Evolutionary conservation across 2,888 invertebrate genomes (phyloP), one percentile per base, ranked within the genome.

Genomic region (Trachelus stipa): DNA sequence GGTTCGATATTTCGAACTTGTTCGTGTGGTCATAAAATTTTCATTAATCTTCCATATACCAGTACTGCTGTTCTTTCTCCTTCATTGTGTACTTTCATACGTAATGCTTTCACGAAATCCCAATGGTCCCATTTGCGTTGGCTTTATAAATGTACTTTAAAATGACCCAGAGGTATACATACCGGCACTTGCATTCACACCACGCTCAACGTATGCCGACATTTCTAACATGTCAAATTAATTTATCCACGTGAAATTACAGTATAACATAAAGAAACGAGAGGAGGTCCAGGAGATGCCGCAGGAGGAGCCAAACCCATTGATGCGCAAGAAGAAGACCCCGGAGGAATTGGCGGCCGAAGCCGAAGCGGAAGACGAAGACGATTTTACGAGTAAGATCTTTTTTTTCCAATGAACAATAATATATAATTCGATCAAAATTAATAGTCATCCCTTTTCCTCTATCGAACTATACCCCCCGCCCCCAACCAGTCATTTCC

Each of bases 251-350:
- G 80, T 86, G 83, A 84, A 76, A 90, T 92, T 95, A 56, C 94
- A 99, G 98, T 99, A 99, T 93, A 99, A 99, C 93, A 98, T 99
- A 93, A 98, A 97, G 92, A 99, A 99, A 94, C 98, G 97, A 92
- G 98, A 98, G 91, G 98, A 98, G 92, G 94, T 97, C 87, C 96
- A 97, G 88, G 96, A 96, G 89, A 95, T 95, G 89, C 96, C 95
- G 83, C 95, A 95, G 88, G 97, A 97, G 92, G 97, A 97, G 85
- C 97, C 97, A 88, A 98, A 98, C 92, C 97, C 98, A 77, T 94
- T 99, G 89, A 99, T 98, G 96, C 96, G 99, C 92, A 98, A 98
- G 94, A 98, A 99, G 94, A 99, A 99, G 93, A 99, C 99, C 81
- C 99, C 99, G 1, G 99, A 98, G 92, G 99, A 99, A 92, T 93